Base-by-base conservation (phyloP, 1,140 invertebrate species). In the Doryteuthis pealeii region DNA sequence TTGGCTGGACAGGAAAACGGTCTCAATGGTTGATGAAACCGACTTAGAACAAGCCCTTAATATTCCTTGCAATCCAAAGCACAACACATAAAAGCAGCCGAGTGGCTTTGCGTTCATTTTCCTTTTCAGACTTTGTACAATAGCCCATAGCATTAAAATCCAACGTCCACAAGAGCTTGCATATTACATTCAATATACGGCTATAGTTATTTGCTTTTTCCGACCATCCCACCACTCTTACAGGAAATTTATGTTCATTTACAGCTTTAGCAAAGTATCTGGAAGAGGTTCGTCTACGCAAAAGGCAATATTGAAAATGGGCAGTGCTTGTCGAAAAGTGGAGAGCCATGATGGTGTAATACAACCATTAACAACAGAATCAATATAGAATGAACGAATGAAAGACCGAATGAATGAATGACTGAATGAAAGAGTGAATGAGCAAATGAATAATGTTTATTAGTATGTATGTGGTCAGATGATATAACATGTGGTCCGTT, bases 181-280 rank as follows among this genome's bases (percentile, higher is more conserved):
- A 62, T 62, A 62, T 62, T 62, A 62, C 54, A 62, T 62, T 62
- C 54, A 62, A 62, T 62, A 62, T 62, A 22, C 35, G 35, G 5
- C 54, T 62, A 62, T 62, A 62, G 54, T 62, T 62, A 62, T 62
- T 62, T 62, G 54, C 54, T 10, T 40, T 40, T 10, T 10, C 4
- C 3, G 4, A 3, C 35, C 35, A 10, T 3, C 35, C 35, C 10
- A n/a, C n/a, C n/a, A n/a, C 35, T 18, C 54, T 0, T 22, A 28
- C 54, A 62, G 54, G 54, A 62, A 15, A 62, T 62, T 62, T 62
- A 62, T 62, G 54, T 62, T 62, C 54, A 62, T 62, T 62, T 62
- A 62, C 54, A 62, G 54, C 26, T 62, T 62, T 62, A 5, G 22
- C 26, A 62, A 62, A 62, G 54, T 62, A 62, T 62, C 26, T 62